phyloP scores from a whole-genome alignment of 2,888 invertebrate genomes.

The Limnephilus auricula region DNA sequence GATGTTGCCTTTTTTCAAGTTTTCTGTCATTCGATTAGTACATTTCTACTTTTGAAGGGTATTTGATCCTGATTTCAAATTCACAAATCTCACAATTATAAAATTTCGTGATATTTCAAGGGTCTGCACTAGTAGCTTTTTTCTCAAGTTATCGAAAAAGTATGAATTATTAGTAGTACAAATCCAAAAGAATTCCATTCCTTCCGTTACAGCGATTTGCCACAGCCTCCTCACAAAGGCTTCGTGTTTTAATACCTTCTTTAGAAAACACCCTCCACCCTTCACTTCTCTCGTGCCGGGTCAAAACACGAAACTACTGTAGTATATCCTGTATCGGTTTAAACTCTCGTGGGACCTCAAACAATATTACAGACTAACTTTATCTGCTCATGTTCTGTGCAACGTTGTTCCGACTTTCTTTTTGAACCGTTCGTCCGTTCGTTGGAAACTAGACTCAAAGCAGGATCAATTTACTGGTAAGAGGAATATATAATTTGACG shows the following conservation, averaged over 20 bases:
- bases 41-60: too few relatives aligned
- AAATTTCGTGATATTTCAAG: too few relatives aligned
- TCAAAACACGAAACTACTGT: constrained; percentile 18
- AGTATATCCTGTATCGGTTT: constrained; percentile 57
- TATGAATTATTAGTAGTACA: background rate
- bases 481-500: background rate
- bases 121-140: too few relatives aligned
- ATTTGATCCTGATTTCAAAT: too few relatives aligned
- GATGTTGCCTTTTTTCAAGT: too few relatives aligned
- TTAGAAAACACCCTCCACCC: background rate
- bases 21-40: too few relatives aligned
- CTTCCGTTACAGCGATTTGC: background rate
- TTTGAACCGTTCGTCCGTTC: background rate
- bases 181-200: background rate
- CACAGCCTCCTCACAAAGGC: constrained; percentile 18
- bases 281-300: background rate
- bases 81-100: too few relatives aligned
- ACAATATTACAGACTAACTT: constrained; percentile 56
- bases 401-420: background rate
- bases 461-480: background rate
- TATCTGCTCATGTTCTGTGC: background rate
- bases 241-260: background rate
- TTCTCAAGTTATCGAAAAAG: background rate
- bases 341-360: constrained; percentile 54
- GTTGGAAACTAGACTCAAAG: background rate